These are phyloP conservation scores for Synanthedon formicaeformis DNA, from an alignment of 2,888 invertebrate species.

Conservation along the genomic window DNA sequence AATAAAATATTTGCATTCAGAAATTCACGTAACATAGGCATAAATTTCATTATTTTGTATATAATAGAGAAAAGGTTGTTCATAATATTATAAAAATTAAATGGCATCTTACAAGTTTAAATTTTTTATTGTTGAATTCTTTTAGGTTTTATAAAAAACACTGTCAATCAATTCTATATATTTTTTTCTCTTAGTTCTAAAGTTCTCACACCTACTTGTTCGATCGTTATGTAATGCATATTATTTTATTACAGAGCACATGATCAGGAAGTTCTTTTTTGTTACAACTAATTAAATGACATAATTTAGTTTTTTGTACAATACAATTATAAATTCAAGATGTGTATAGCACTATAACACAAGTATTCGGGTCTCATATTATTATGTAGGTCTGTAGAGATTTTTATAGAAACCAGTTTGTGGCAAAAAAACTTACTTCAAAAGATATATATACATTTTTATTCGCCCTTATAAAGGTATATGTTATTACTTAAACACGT, in stretches of 20 bases:
- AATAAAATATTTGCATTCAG: no score
- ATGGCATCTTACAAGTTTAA: not conserved
- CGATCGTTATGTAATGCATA: not conserved
- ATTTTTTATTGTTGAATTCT: not conserved
- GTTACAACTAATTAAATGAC: not conserved
- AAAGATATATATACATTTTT: no score
- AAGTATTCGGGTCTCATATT: no score
- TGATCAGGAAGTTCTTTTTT: not conserved
- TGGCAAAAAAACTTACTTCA: no score
- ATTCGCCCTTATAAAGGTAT: no score
- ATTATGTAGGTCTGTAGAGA: no score
- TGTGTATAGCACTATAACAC: not conserved
- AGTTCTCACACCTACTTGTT: not conserved
- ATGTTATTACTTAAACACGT: no score
- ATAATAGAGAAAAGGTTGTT: no score
- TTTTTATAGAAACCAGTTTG: no score
- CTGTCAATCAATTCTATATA: not conserved
- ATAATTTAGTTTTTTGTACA: not conserved
- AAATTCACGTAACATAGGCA: no score
- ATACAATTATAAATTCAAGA: not conserved
- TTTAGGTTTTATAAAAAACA: not conserved
- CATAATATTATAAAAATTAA: no score
- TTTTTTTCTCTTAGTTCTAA: not conserved
- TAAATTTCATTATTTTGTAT: no score
- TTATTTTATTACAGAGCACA: not conserved